These are phyloP conservation scores for Euplexia lucipara DNA, from an alignment of 2,888 invertebrate species.

Conservation along the genomic window DNA sequence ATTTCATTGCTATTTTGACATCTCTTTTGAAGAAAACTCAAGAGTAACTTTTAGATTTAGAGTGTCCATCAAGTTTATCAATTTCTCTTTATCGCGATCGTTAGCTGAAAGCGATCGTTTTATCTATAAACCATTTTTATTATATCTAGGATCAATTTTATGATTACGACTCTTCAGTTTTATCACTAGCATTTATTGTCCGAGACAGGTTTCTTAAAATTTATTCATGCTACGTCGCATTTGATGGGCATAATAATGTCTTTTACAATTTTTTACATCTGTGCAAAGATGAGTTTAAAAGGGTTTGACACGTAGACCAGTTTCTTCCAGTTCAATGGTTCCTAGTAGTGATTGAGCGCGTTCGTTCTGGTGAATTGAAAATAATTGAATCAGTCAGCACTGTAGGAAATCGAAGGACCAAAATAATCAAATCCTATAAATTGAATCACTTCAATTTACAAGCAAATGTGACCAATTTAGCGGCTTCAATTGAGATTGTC, in stretches of 20 bases:
- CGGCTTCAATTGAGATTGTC: slow-evolving; percentile 80
- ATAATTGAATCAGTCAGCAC: slow-evolving; percentile 47
- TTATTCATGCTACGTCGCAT: slow-evolving; percentile 49
- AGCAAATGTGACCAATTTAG: slow-evolving; percentile 72
- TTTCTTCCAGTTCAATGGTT: slow-evolving; percentile 38
- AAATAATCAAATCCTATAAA: slow-evolving; percentile 64
- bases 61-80: slow-evolving; percentile 26
- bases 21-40: not conserved
- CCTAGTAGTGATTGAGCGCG: slow-evolving; percentile 14
- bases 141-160: slow-evolving; percentile 62
- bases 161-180: slow-evolving; percentile 57
- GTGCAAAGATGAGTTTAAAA: slow-evolving; percentile 10
- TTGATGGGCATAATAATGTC: slow-evolving; percentile 46
- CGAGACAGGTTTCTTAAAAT: slow-evolving; percentile 37
- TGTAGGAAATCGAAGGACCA: slow-evolving; percentile 58
- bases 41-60: slow-evolving; percentile 14
- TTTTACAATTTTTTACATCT: slow-evolving; percentile 34
- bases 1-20: slow-evolving; percentile 10
- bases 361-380: slow-evolving; percentile 39
- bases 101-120: slow-evolving; percentile 53
- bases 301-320: slow-evolving; percentile 31
- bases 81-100: slow-evolving; percentile 40
- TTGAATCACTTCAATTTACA: slow-evolving; percentile 64
- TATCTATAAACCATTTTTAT: slow-evolving; percentile 56
- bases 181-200: slow-evolving; percentile 58